Conservation (phyloP, 2,113 vertebrate species). For the Labrus mixtus region DNA sequence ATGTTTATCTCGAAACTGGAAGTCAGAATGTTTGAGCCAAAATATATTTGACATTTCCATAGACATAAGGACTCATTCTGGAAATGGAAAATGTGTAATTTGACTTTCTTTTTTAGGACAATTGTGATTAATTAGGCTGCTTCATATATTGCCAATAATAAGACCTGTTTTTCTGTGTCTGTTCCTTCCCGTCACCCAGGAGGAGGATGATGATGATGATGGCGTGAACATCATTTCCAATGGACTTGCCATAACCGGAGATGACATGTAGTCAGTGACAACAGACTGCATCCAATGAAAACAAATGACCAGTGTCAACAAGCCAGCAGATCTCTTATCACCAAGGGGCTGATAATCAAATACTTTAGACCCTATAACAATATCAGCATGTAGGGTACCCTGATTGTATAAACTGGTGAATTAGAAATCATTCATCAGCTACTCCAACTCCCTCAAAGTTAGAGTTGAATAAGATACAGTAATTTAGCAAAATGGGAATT, state of each 20-base stretch:
- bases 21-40: too few species aligned
- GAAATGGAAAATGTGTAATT: too few species aligned
- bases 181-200: conserved; percentile 24
- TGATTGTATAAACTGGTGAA: neutral
- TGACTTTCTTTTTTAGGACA: too few species aligned
- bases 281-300: neutral
- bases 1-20: too few species aligned
- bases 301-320: neutral
- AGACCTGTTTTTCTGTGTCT: neutral
- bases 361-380: neutral
- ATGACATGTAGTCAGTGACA: conserved; percentile 68
- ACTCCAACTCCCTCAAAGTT: neutral
- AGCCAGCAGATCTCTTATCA: neutral
- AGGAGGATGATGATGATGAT: conserved; percentile 50
- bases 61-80: too few species aligned
- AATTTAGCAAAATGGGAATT: too few species aligned
- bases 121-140: too few species aligned
- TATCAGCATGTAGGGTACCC: neutral
- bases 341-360: neutral
- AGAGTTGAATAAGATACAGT: too few species aligned
- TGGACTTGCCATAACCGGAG: conserved; percentile 66
- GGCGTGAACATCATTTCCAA: conserved; percentile 54
- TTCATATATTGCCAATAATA: neutral
- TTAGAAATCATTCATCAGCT: neutral
- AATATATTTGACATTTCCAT: too few species aligned